Conservation (phyloP, 2,888 invertebrate genomes). For the Taphrorychus bicolor region DNA sequence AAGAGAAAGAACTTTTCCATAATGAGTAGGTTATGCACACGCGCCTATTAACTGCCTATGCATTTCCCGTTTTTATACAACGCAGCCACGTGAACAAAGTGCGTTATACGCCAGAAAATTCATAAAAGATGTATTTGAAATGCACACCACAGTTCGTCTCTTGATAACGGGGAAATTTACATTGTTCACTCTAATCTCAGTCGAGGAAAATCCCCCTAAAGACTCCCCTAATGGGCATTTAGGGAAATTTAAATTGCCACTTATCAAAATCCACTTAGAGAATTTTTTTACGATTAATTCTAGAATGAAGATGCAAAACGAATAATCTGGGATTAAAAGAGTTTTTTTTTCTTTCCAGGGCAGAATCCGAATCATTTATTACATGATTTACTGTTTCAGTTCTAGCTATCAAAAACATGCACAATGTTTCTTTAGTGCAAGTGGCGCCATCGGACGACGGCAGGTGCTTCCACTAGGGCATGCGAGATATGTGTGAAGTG, state of each 20-base stretch:
- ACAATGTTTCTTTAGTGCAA: too few relatives aligned
- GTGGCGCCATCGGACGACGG: too few relatives aligned
- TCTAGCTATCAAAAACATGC: too few relatives aligned
- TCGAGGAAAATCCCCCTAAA: constrained; percentile 9
- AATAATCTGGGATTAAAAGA: constrained; percentile 22
- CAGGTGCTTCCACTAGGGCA: too few relatives aligned
- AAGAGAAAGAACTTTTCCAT: not conserved
- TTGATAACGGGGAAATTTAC: not conserved
- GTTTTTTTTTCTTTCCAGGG: not conserved
- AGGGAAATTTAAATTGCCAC: constrained; percentile 37
- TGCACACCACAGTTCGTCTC: not conserved
- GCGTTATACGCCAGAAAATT: not conserved
- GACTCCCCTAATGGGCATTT: constrained; percentile 23
- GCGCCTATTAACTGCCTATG: too few relatives aligned
- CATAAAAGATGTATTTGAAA: not conserved
- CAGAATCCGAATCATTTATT: not conserved
- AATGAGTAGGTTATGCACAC: too few relatives aligned
- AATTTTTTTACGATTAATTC: constrained; percentile 30
- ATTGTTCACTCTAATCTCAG: not conserved
- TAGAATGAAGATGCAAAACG: constrained; percentile 14
- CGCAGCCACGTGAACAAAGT: not conserved
- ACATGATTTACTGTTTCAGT: too few relatives aligned
- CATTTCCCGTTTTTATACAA: too few relatives aligned
- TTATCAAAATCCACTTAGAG: constrained; percentile 34
- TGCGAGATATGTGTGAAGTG: too few relatives aligned